These are phyloP conservation scores for Prolemur simus DNA, from an alignment of 2,113 vertebrate genomes.

Conservation along the genomic window DNA sequence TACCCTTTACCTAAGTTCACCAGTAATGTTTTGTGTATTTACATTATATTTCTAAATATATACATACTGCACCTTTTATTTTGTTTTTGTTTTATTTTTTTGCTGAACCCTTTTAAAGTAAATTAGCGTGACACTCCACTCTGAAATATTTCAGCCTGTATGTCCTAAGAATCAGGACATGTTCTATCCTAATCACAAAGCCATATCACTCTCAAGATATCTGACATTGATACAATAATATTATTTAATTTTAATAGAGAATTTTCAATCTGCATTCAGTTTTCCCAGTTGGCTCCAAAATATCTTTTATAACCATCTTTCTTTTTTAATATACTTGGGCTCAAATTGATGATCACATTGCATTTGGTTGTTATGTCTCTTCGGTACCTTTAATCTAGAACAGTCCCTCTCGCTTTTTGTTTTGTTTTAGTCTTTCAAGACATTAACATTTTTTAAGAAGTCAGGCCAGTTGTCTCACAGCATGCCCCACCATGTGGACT, in stretches of 20 bases:
- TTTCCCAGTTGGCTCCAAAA: not conserved
- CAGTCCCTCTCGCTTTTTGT: not conserved
- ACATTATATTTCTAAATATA: not conserved
- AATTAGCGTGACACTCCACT: not conserved
- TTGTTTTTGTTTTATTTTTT: not conserved
- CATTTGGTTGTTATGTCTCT: not conserved
- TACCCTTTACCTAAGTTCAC: not conserved
- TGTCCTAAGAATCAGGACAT: not conserved
- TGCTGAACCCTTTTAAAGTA: not conserved
- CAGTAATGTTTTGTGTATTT: not conserved
- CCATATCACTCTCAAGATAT: not conserved
- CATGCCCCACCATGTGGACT: not conserved
- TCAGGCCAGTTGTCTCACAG: not conserved
- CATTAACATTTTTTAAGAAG: not conserved
- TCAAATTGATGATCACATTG: slow-evolving; percentile 14
- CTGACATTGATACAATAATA: not conserved
- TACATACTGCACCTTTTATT: not conserved
- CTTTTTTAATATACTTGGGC: not conserved
- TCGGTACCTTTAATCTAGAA: not conserved
- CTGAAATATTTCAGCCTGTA: not conserved
- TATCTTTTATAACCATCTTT: not conserved
- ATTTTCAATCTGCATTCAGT: not conserved
- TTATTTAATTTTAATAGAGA: not conserved
- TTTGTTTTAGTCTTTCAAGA: not conserved
- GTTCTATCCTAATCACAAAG: not conserved